Base-by-base conservation (phyloP, 2,113 vertebrate genomes). In the Heteronetta atricapilla region DNA sequence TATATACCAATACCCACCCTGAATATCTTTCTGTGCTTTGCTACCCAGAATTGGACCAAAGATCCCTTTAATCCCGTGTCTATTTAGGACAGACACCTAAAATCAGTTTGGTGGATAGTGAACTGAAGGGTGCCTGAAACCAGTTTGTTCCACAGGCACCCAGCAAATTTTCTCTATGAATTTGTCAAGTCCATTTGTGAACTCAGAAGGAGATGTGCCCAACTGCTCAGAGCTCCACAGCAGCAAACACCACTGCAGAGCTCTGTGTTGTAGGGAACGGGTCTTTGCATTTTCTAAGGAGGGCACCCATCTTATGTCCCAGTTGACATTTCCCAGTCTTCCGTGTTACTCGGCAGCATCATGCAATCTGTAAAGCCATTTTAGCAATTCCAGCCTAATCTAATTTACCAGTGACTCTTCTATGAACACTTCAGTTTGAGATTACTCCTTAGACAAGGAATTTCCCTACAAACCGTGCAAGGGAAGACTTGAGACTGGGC, bases 101-200 rank as follows among this genome's bases (percentile, higher is more conserved):
- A 38, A 8, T 38, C 4, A 20, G 2, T 72, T 82, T 72, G 5
- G 31, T 29, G 2, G 3, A 2, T 40, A 18, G 42, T 26, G 15
- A 72, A 11, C 11, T 20, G 62, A 42, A 72, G 36, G 11, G n/a
- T 72, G 55, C 12, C 13, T 10, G 55, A 64, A 36, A 9, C 23
- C 15, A 3, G 15, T 7, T 53, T 31, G 16, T 36, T n/a, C 50
- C 50, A 8, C 17, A 1, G 3, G 4, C 42, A 63, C 25, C 40
- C 62, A 56, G 28, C 34, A 58, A 4, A 4, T 63, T 77, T 58
- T 25, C 36, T 8, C 48, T 50, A 4, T 6, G 48, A 34, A 44
- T 36, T 23, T 82, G 25, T 22, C 14, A 0, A 0, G 7, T 17
- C 40, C 28, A 0, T 81, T 18, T 60, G 8, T 53, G 62, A 13